phyloP scores from a whole-genome alignment of 1,140 invertebrate species.

The Pararge aegeria region DNA sequence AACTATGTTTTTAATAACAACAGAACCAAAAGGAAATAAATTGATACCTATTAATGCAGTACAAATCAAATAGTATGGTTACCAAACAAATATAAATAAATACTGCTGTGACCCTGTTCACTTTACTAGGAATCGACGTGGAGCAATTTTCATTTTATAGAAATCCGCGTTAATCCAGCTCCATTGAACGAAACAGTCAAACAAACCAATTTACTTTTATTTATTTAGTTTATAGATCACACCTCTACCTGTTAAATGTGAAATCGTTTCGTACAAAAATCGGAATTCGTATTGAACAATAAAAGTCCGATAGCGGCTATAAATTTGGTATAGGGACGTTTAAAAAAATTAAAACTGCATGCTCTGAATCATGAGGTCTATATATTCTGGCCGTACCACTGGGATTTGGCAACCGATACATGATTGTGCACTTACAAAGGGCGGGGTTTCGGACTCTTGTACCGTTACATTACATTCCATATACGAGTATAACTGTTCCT shows the following conservation, averaged over 20 bases:
- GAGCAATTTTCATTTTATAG: constrained; percentile 2
- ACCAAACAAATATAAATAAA: too few species aligned
- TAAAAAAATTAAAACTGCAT: constrained; percentile 61
- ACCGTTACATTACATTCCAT: constrained; percentile 30
- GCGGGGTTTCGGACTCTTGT: constrained; percentile 28
- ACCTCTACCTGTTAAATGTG: constrained; percentile 20
- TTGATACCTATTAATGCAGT: too few species aligned
- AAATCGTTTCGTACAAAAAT: constrained; percentile 24
- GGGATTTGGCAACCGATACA: constrained; percentile 73
- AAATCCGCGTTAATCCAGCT: constrained; percentile 7
- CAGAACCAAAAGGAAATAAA: too few species aligned
- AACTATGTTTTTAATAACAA: too few species aligned
- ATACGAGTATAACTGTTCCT: constrained; percentile 18
- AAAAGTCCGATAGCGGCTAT: constrained; percentile 52
- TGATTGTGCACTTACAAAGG: constrained; percentile 65
- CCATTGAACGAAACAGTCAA: constrained; percentile 13
- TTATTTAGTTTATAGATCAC: constrained; percentile 25
- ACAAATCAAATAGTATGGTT: too few species aligned
- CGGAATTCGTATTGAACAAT: constrained; percentile 37
- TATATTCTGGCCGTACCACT: constrained; percentile 46
- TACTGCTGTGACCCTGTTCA: not conserved
- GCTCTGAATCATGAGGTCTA: constrained; percentile 54
- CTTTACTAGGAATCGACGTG: not conserved
- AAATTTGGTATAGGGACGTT: constrained; percentile 48
- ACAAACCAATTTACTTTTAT: constrained; percentile 18